Evolutionary conservation across 2,113 vertebrate species (phyloP).

Genomic region (Agelaius tricolor): DNA sequence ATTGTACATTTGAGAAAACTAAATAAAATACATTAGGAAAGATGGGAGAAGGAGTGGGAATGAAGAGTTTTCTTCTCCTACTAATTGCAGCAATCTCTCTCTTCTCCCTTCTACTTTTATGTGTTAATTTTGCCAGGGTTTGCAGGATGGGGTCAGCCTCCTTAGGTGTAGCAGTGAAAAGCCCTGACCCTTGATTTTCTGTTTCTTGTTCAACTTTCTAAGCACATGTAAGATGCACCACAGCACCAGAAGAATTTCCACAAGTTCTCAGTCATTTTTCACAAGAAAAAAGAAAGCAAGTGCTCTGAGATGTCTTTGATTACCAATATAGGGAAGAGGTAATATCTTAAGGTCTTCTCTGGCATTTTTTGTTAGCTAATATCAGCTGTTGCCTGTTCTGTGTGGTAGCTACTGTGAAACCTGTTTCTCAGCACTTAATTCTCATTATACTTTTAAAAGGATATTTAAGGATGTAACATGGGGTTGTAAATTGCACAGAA

Average conservation of each 20-base stretch:
- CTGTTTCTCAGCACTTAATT: background rate
- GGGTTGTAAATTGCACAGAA: conserved; percentile 1
- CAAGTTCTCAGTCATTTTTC: background rate
- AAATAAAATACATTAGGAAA: background rate
- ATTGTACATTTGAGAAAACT: background rate
- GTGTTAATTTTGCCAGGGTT: background rate
- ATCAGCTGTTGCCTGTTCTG: background rate
- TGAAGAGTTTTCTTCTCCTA: background rate
- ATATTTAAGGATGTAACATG: background rate
- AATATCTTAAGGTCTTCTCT: background rate
- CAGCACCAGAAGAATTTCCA: background rate
- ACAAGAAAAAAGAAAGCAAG: background rate
- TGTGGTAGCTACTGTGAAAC: background rate
- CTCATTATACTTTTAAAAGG: background rate
- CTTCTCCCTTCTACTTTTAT: background rate
- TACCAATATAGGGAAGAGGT: background rate
- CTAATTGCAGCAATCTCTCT: background rate
- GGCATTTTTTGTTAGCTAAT: background rate
- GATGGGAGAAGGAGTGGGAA: background rate
- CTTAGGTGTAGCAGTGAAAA: background rate
- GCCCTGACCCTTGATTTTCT: background rate
- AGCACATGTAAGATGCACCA: background rate
- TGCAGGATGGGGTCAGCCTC: background rate
- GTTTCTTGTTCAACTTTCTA: background rate
- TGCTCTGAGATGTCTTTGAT: background rate